phyloP scores from a whole-genome alignment of 1,140 invertebrate genomes.

The Dinoponera quadriceps region DNA sequence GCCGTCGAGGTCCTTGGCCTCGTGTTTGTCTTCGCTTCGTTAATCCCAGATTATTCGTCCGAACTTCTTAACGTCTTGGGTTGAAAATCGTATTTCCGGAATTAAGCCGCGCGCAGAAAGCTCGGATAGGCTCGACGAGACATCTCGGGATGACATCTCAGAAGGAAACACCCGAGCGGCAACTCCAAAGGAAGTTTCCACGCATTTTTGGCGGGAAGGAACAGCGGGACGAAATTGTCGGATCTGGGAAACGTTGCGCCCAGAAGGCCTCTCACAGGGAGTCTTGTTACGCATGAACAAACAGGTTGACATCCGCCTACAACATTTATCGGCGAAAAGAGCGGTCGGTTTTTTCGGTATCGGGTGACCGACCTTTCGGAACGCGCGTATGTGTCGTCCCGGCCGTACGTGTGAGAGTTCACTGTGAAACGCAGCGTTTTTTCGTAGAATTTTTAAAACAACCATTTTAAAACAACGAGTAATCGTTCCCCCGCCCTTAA shows the following conservation, averaged over 20 bases:
- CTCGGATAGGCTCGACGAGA: background rate
- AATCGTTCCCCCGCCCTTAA: too few relatives aligned
- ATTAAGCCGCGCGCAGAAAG: background rate
- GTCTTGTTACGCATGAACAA: constrained; percentile 68
- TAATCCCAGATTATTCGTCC: too few relatives aligned
- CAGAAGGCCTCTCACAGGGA: constrained; percentile 16
- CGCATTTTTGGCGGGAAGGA: constrained; percentile 9
- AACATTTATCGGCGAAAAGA: constrained; percentile 67
- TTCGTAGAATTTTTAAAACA: too few relatives aligned
- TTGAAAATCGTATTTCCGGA: background rate
- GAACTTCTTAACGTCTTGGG: background rate
- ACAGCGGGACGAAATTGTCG: background rate
- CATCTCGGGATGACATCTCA: background rate
- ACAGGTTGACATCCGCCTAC: constrained; percentile 74
- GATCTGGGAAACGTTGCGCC: constrained; percentile 67
- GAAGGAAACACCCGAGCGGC: background rate
- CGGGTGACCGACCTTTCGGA: constrained; percentile 21
- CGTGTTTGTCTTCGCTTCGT: too few relatives aligned
- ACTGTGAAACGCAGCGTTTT: too few relatives aligned
- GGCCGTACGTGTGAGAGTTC: background rate
- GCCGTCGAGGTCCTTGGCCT: too few relatives aligned
- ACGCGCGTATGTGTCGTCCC: background rate
- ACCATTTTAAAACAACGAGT: too few relatives aligned
- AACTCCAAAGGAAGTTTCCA: background rate
- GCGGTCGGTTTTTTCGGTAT: background rate